Evolutionary conservation across 2,797 vertebrate genomes (phyloP).

Genomic region (Trematomus bernacchii): DNA sequence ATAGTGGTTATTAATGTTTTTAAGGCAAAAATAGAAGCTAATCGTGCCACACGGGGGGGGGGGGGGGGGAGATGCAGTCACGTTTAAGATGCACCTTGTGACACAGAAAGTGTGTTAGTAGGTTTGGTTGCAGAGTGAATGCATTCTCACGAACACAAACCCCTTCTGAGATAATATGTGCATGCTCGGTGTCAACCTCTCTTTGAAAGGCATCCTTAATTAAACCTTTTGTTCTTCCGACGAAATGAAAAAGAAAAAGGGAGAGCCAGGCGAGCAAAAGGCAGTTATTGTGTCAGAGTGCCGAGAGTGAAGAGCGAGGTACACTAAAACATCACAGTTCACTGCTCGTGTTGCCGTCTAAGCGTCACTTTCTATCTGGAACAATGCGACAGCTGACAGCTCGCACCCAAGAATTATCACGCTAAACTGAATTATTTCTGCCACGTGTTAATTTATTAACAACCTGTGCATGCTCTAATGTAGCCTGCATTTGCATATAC

Average conservation of each 20-base stretch:
- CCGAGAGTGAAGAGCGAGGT: conserved; percentile 76
- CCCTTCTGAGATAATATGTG: conserved; percentile 52
- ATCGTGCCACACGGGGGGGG: conserved; percentile 8
- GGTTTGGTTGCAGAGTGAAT: conserved; percentile 41
- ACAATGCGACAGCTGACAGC: conserved; percentile 94
- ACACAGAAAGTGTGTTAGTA: conserved; percentile 42
- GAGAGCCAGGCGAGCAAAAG: conserved; percentile 70
- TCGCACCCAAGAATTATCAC: conserved; percentile 91
- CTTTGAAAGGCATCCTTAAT: conserved; percentile 79
- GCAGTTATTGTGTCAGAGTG: conserved; percentile 81
- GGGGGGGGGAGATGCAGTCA: conserved; percentile 14
- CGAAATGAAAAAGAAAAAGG: conserved; percentile 63
- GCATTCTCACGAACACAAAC: conserved; percentile 41
- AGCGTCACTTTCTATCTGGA: conserved; percentile 86
- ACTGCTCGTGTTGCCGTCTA: conserved; percentile 87
- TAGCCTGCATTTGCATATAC: conserved; percentile 88
- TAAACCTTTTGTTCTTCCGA: conserved; percentile 84
- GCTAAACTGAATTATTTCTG: conserved; percentile 96
- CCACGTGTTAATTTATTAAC: conserved; percentile 93
- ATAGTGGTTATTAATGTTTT: conserved; percentile 53
- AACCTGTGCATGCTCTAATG: conserved; percentile 91
- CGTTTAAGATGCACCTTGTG: conserved; percentile 26
- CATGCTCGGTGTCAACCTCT: conserved; percentile 60
- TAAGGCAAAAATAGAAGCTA: conserved; percentile 16
- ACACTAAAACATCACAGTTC: conserved; percentile 88